Percentiles rank a stretch among this genome's conserved stretches.
phyloP scores from a whole-genome alignment of 2,888 invertebrate species.

The Oasisia sp. region DNA sequence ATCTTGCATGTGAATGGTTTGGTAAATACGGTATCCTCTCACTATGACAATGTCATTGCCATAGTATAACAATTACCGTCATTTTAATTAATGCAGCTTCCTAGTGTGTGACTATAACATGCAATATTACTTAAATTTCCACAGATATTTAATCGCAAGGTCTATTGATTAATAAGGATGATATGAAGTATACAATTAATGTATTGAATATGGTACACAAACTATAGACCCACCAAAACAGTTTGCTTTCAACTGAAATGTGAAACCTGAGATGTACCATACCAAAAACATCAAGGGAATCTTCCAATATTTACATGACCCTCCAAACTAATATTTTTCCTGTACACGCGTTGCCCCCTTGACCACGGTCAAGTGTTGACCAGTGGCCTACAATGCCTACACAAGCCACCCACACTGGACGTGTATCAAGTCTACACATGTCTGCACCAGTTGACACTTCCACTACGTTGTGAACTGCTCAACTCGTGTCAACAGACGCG shows the following conservation, averaged over 20 bases:
- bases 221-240: neutral
- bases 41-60: neutral
- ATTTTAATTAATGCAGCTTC: neutral
- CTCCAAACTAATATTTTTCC: slow-evolving; percentile 22
- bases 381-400: neutral
- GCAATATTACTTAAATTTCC: no score
- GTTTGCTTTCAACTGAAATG: neutral
- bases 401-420: neutral
- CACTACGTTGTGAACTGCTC: neutral
- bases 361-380: neutral
- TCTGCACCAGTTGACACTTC: neutral
- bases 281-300: neutral
- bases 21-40: no score
- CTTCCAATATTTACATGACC: neutral
- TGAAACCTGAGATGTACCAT: neutral
- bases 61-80: neutral
- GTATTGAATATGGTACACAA: neutral
- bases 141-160: no score
- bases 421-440: neutral
- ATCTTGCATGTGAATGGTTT: no score
- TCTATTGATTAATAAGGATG: no score
- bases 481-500: neutral
- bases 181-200: no score
- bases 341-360: neutral
- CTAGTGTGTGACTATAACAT: no score